Base-by-base conservation (phyloP, 2,888 invertebrate genomes). In the Hyppa rectilinea region DNA sequence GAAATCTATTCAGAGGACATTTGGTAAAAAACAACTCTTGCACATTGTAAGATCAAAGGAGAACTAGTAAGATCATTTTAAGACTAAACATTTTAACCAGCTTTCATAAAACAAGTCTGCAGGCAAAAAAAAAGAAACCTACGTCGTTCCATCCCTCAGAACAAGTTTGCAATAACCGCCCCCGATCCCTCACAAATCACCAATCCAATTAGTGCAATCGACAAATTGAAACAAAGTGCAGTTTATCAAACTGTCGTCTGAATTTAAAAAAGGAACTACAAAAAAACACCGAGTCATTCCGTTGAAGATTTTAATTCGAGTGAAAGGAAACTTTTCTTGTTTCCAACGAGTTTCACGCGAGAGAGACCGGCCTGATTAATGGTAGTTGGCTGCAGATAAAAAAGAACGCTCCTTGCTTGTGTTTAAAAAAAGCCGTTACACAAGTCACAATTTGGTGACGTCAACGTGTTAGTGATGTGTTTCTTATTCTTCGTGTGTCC, bases 251-350 rank as follows among this genome's bases (percentile, higher is more conserved):
- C 86, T 87, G 88, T 86, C 86, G 75, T 66, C 61, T 61, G 61
- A 74, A 65, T 78, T 61, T 65, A 75, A 80, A 73, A 78, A 86
- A 74, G 56, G 83, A 79, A 84, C 67, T 29, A 65, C 85, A 86
- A 83, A 26, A 88, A 89, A 87, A 78, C 76, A 69, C 71, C 66
- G 53, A 90, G 87, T 88, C 89, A 90, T 88, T 82, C 82, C 82
- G 85, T 80, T 86, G 78, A 87, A 90, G 89, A 90, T 90, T 93
- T 92, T 92, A 92, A 93, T 93, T 92, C 92, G 72, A 90, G 90
- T 89, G 89, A 91, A 90, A 91, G 89, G 86, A 89, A 92, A 92
- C 85, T 92, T 92, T 92, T 89, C 90, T 91, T 91, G 90, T 93
- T 93, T 88, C 86, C 86, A 84, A 81, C 83, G 84, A 90, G 86